Evolutionary conservation across 2,797 vertebrate species (phyloP).

Genomic region (Rhinichthys osculus): DNA sequence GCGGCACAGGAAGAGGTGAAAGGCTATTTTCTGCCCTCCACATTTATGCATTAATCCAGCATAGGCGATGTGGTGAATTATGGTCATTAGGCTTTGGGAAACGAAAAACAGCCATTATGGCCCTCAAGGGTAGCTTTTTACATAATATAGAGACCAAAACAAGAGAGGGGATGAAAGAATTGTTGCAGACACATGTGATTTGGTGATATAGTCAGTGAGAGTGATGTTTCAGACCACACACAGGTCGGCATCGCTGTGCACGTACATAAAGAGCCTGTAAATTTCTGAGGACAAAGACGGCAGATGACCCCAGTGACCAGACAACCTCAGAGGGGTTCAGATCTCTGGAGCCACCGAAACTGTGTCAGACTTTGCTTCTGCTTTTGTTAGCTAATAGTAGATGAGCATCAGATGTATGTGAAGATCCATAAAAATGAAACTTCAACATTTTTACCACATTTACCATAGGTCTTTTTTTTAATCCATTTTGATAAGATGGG

Average conservation of each 20-base stretch:
- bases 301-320: constrained; percentile 71
- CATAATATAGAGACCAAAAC: constrained; percentile 18
- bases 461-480: neutral
- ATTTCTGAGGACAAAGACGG: constrained; percentile 62
- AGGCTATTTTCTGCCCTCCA: constrained; percentile 30
- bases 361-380: constrained; percentile 25
- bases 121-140: constrained; percentile 26
- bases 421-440: constrained; percentile 51
- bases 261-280: constrained; percentile 66
- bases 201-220: constrained; percentile 26
- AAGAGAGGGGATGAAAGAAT: constrained; percentile 41
- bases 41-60: constrained; percentile 29
- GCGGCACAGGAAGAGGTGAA: constrained; percentile 29
- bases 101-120: constrained; percentile 45
- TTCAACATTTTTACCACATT: constrained; percentile 17
- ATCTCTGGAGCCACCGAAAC: constrained; percentile 28
- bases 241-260: constrained; percentile 58
- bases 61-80: constrained; percentile 31
- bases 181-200: constrained; percentile 41
- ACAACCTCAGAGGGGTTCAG: constrained; percentile 30
- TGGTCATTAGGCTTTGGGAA: constrained; percentile 43
- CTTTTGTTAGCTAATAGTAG: constrained; percentile 56
- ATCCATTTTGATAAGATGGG: constrained; percentile 20
- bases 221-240: constrained; percentile 70
- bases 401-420: constrained; percentile 6